These are phyloP conservation scores for Copidosoma aretas DNA, from an alignment of 2,888 invertebrate species.

Conservation along the genomic window DNA sequence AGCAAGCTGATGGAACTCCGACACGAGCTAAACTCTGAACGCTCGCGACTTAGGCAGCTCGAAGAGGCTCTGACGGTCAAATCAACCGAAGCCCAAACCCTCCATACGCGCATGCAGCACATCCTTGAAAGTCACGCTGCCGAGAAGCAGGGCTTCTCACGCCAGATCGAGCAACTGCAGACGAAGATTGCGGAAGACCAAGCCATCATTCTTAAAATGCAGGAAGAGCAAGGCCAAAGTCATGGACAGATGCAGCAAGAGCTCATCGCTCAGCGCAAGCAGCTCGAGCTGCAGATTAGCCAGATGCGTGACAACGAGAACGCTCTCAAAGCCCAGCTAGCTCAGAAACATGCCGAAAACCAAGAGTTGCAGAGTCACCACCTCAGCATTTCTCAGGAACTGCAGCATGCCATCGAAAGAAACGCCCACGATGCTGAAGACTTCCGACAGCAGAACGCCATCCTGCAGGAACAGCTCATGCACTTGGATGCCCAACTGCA, in stretches of 20 bases:
- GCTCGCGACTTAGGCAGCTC: conserved; percentile 67
- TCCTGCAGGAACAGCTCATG: conserved; percentile 57
- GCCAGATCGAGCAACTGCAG: conserved; percentile 72
- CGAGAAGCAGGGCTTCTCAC: conserved; percentile 69
- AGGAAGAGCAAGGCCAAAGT: conserved; percentile 66
- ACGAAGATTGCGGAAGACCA: conserved; percentile 68
- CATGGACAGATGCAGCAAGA: conserved; percentile 63
- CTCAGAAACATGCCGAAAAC: conserved; percentile 65
- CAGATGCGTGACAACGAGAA: conserved; percentile 67
- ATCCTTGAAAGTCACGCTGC: conserved; percentile 65
- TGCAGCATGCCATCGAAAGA: conserved; percentile 56
- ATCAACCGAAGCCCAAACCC: conserved; percentile 70
- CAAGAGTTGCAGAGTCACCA: conserved; percentile 59
- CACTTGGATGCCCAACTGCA: conserved; percentile 56
- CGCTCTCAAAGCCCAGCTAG: conserved; percentile 57
- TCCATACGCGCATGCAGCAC: conserved; percentile 71
- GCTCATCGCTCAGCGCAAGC: conserved; percentile 69
- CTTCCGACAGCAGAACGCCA: conserved; percentile 53
- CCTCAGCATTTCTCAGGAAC: conserved; percentile 53
- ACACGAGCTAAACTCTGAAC: conserved; percentile 72
- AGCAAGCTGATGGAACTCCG: conserved; percentile 81
- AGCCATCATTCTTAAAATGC: conserved; percentile 64
- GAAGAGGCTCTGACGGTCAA: conserved; percentile 67
- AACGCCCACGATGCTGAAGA: conserved; percentile 56
- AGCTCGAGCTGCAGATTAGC: conserved; percentile 72